phyloP scores from a whole-genome alignment of 2,113 vertebrate species.

The Mirounga angustirostris region DNA sequence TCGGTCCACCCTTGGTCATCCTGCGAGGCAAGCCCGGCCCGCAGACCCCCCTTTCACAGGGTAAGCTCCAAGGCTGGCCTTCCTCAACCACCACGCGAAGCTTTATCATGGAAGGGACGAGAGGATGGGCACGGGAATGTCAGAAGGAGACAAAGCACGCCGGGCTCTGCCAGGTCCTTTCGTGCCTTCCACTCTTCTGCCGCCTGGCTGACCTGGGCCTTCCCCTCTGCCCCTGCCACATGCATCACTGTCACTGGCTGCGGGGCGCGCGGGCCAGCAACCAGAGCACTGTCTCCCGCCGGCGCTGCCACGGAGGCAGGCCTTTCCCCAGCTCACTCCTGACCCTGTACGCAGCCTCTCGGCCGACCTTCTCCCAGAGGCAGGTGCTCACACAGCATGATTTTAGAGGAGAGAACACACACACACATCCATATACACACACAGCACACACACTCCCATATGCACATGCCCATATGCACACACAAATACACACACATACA shows the following conservation, averaged over 20 bases:
- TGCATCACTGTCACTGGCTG: neutral
- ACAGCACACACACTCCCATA: neutral
- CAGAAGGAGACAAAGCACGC: neutral
- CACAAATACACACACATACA: no score
- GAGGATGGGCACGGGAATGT: neutral
- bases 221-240: neutral
- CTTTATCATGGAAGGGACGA: neutral
- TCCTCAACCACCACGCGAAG: neutral
- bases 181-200: neutral
- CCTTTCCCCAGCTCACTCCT: neutral
- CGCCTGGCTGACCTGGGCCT: neutral
- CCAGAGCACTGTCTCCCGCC: neutral
- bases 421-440: neutral
- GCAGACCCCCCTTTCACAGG: no score
- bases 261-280: neutral
- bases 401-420: neutral
- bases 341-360: neutral
- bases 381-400: neutral
- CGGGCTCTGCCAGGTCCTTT: neutral
- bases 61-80: neutral
- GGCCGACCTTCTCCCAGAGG: neutral
- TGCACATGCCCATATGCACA: neutral
- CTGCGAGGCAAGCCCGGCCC: neutral
- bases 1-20: neutral
- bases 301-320: neutral